Percentiles rank a stretch among this genome's conserved stretches.
phyloP scores from a whole-genome alignment of 2,888 invertebrate species.

The Drosophila mayaguana region DNA sequence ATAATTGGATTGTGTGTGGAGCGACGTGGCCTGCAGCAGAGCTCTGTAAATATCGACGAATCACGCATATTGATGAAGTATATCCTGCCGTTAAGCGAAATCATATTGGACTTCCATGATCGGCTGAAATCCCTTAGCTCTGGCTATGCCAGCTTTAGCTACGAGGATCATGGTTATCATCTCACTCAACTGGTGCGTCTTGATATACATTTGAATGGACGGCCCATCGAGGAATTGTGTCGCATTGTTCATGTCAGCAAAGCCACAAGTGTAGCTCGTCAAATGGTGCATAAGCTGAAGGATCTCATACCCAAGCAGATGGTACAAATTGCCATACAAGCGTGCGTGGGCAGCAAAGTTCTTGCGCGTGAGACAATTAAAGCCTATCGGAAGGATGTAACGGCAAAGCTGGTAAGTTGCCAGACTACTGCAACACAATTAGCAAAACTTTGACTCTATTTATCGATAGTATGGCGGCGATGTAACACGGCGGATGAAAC shows the following conservation, averaged over 20 bases:
- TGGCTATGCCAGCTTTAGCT: slow-evolving; percentile 98
- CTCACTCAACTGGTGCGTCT: slow-evolving; percentile 92
- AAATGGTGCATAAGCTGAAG: slow-evolving; percentile 90
- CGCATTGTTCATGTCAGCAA: slow-evolving; percentile 91
- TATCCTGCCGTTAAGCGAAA: slow-evolving; percentile 95
- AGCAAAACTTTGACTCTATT: not conserved
- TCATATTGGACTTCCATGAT: slow-evolving; percentile 98
- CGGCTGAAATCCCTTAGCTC: slow-evolving; percentile 94
- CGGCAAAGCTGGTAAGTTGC: slow-evolving; percentile 93
- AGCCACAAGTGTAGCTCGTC: slow-evolving; percentile 88
- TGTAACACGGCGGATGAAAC: slow-evolving; percentile 94
- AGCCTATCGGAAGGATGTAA: slow-evolving; percentile 96
- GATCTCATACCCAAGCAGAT: slow-evolving; percentile 95
- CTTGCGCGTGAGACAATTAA: slow-evolving; percentile 94
- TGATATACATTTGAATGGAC: slow-evolving; percentile 90
- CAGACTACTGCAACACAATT: not conserved
- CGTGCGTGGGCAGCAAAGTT: slow-evolving; percentile 91
- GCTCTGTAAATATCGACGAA: slow-evolving; percentile 92
- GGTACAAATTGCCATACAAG: slow-evolving; percentile 95
- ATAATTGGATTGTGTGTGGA: slow-evolving; percentile 91
- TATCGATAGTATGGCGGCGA: slow-evolving; percentile 94
- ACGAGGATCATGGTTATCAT: slow-evolving; percentile 94
- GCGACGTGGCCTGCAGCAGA: slow-evolving; percentile 88
- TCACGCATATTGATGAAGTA: slow-evolving; percentile 93
- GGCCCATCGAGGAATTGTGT: slow-evolving; percentile 92